Base-by-base conservation (phyloP, 2,888 invertebrate genomes). In the Eupithecia tripunctaria region DNA sequence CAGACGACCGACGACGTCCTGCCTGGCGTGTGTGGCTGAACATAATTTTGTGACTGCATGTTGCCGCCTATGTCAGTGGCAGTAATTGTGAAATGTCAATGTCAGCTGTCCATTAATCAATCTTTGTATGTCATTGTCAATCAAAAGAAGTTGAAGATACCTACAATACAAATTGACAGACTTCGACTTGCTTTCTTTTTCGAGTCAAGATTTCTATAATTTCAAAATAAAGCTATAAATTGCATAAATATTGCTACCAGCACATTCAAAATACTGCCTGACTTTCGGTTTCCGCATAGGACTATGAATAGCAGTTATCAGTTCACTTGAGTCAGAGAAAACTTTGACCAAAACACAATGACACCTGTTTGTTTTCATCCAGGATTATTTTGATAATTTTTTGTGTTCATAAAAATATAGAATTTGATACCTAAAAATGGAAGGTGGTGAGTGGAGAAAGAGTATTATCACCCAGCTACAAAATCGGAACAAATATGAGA, bases 401-500 rank as follows among this genome's bases (percentile, higher is more conserved):
- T 88, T 86, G 64, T 70, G 80, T 79, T 76, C 78, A 72, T 82
- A 77, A 76, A 36, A 8, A 1, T 36, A 77, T 73, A 78, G 74
- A 80, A 78, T 78, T 80, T 75, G 80, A 74, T 76, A 76, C 72
- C 56, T 60, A 77, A 93, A 86, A 86, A 94, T 94, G 94, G 94
- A 94, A 87, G 88, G 90, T 81, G 87, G 90, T 73, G 89, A 91
- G 75, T 98, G 97, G 97, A 96, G 97, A 86, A 96, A 95, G 82
- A 95, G 94, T 84, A 96, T 98, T 85, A 93, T 97, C 82, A 93
- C 92, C 82, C 96, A 97, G 85, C 88, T 98, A 76, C 96, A 96
- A 75, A 95, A 96, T 76, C 95, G 98, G 85, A 97, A 98, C 90
- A 96, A 95, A 89, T 95, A 95, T 76, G 97, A 98, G 94, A 96